Conservation (phyloP, 2,888 invertebrate species). For the Lasioglossum vierecki region DNA sequence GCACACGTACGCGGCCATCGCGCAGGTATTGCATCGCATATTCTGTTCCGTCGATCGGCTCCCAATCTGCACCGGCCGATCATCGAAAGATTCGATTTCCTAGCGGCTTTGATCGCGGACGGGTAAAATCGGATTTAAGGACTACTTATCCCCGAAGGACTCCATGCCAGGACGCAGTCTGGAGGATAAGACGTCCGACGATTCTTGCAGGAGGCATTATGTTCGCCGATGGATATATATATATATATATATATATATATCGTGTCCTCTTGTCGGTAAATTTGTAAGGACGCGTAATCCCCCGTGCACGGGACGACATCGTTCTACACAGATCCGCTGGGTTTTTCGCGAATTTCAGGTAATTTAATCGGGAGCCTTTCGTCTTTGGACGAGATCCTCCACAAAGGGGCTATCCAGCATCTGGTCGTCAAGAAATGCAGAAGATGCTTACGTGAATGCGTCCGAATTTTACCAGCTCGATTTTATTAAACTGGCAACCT, state of each 20-base stretch:
- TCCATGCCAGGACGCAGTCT: background rate
- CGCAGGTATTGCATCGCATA: background rate
- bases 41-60: constrained; percentile 60
- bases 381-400: background rate
- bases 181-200: constrained; percentile 34
- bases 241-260: background rate
- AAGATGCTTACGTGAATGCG: background rate
- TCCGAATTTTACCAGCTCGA: background rate
- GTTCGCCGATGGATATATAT: background rate
- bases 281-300: constrained; percentile 11
- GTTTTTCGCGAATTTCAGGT: background rate
- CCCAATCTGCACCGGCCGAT: constrained; percentile 64
- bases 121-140: constrained; percentile 61
- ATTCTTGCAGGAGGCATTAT: constrained; percentile 30
- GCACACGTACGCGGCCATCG: background rate
- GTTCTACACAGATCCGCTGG: background rate
- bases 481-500: background rate
- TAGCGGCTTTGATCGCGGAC: constrained; percentile 58
- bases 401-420: background rate
- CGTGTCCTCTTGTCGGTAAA: background rate
- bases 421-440: background rate
- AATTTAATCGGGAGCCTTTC: constrained; percentile 4
- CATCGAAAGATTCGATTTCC: constrained; percentile 63
- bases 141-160: constrained; percentile 45
- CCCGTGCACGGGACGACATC: background rate